Evolutionary conservation across 2,113 vertebrate genomes (phyloP).

Genomic region (Peromyscus maniculatus): DNA sequence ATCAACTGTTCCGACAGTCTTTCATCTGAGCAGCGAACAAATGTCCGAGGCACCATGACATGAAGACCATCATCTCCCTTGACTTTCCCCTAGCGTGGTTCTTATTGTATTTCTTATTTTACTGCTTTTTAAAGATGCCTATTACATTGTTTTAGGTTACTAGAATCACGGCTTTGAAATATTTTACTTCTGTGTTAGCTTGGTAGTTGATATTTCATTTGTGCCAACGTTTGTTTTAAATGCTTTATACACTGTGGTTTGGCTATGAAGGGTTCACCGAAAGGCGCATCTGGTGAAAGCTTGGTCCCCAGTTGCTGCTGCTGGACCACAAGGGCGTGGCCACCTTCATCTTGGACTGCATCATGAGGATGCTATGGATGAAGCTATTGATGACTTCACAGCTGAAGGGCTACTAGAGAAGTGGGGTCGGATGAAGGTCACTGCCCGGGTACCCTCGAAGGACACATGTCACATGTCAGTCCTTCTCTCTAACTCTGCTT

Average conservation of each 20-base stretch:
- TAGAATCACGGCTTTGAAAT: conserved; percentile 24
- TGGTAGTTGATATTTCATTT: background rate
- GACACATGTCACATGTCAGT: too few species aligned
- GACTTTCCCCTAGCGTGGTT: background rate
- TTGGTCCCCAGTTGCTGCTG: background rate
- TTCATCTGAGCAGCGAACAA: background rate
- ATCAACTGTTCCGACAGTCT: background rate
- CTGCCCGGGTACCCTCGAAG: background rate
- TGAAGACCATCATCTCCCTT: background rate
- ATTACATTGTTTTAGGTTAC: background rate
- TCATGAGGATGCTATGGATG: background rate
- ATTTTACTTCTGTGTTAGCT: background rate
- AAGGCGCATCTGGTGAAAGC: background rate
- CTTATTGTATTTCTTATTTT: background rate
- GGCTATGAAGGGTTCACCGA: background rate
- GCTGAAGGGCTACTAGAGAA: background rate
- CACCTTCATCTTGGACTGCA: background rate
- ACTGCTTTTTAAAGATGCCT: background rate
- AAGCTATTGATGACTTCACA: background rate
- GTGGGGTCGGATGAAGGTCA: background rate
- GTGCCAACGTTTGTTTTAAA: background rate
- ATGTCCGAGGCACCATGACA: background rate
- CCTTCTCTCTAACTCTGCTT: background rate
- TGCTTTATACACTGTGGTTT: background rate
- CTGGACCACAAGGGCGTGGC: background rate